A percentile compares a stretch with the other conserved stretches of the same genome.
Conservation (phyloP, 64 coral and sea anemone genomes). For the Orbicella faveolata region DNA sequence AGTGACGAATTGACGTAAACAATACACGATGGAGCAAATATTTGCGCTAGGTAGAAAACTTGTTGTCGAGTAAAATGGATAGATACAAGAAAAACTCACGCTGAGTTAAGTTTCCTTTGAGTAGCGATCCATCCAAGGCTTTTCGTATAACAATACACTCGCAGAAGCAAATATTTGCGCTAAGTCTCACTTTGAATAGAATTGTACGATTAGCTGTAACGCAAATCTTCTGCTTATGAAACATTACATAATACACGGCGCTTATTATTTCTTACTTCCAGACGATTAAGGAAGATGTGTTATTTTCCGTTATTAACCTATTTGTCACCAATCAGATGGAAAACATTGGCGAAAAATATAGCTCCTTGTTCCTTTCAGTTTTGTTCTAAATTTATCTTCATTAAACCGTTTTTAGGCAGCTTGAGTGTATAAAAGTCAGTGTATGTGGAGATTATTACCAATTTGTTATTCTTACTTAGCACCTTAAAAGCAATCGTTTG, state of each 20-base stretch:
- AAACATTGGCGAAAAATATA: neutral
- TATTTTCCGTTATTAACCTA: neutral
- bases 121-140: neutral
- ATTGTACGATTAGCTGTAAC: neutral
- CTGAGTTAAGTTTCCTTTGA: neutral
- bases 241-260: neutral
- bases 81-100: neutral
- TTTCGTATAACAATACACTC: neutral
- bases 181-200: neutral
- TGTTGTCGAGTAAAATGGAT: neutral
- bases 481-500: neutral
- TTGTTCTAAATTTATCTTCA: conserved; percentile 14
- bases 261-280: neutral
- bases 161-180: neutral
- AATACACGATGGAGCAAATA: neutral
- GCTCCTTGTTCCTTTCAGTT: neutral
- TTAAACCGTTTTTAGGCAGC: neutral
- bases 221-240: neutral
- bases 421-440: neutral
- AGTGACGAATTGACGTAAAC: neutral
- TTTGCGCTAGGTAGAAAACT: neutral
- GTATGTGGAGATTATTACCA: neutral
- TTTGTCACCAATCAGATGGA: neutral
- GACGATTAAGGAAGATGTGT: neutral
- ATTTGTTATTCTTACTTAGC: neutral